A percentile compares a stretch with the other conserved stretches of the same genome.
Evolutionary conservation across 2,888 invertebrate species (phyloP).

Genomic region (Lumbricus terrestris): DNA sequence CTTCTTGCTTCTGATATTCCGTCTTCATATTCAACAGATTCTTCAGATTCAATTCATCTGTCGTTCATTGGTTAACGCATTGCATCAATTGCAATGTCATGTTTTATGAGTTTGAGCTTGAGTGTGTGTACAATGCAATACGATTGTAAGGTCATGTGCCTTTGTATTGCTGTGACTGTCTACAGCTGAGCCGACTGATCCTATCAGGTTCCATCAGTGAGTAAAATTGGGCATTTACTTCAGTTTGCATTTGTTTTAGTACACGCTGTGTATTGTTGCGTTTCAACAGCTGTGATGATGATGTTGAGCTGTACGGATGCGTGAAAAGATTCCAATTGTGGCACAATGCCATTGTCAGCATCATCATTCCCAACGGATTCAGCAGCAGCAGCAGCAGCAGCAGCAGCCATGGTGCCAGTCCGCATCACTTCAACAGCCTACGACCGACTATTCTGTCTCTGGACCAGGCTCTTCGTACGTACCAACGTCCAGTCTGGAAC

Average conservation of each 20-base stretch:
- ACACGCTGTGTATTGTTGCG: neutral
- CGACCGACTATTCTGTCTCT: neutral
- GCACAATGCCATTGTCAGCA: neutral
- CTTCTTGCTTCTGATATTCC: neutral
- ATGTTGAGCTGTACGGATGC: neutral
- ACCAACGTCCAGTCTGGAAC: neutral
- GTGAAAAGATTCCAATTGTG: neutral
- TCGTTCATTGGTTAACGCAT: neutral
- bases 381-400: neutral
- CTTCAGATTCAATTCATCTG: neutral
- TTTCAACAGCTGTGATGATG: neutral
- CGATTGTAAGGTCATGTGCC: too few species aligned
- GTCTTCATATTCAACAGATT: too few species aligned
- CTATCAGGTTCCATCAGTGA: neutral
- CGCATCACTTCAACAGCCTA: neutral
- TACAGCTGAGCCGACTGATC: neutral
- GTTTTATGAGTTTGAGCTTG: too few species aligned
- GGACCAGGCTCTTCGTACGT: neutral
- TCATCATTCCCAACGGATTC: neutral
- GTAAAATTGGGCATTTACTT: too few species aligned
- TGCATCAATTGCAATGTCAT: neutral
- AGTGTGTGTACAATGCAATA: too few species aligned
- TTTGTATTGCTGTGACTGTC: neutral
- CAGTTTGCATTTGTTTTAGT: too few species aligned
- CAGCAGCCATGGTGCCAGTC: neutral